Percentiles rank a stretch among this genome's conserved stretches.
phyloP scores from a whole-genome alignment of 2,888 invertebrate genomes.

The Microctonus brassicae region DNA sequence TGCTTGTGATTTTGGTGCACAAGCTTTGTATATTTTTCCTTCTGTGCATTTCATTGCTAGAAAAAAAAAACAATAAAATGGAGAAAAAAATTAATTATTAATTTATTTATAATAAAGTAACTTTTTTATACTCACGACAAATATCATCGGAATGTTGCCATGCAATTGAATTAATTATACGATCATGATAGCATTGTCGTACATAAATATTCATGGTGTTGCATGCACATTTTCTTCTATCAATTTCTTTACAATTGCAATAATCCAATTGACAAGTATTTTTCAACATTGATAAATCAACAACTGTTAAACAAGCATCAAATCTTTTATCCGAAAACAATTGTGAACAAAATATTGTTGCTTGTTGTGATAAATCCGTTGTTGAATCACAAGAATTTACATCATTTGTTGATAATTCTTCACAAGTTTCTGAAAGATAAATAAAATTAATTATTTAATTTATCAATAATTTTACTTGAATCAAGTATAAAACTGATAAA shows the following conservation, averaged over 20 bases:
- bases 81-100: too few relatives aligned
- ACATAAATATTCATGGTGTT: conserved; percentile 83
- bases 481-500: too few relatives aligned
- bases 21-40: conserved; percentile 83
- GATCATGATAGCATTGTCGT: conserved; percentile 80
- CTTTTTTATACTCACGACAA: conserved; percentile 80
- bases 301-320: conserved; percentile 75
- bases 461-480: too few relatives aligned
- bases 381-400: conserved; percentile 71
- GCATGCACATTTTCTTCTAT: conserved; percentile 77
- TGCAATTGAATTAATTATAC: conserved; percentile 73
- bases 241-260: conserved; percentile 76
- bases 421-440: conserved; percentile 72
- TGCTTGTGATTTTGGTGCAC: conserved; percentile 79
- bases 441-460: too few relatives aligned
- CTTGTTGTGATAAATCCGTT: conserved; percentile 68
- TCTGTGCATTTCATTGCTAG: conserved; percentile 83
- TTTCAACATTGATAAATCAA: conserved; percentile 77
- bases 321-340: conserved; percentile 78
- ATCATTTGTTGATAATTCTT: conserved; percentile 71
- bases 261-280: conserved; percentile 86
- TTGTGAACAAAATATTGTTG: conserved; percentile 75
- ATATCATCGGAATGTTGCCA: conserved; percentile 83
- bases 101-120: too few relatives aligned
- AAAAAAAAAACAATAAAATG: neutral